phyloP scores from a whole-genome alignment of 2,797 vertebrate species.

The Nothura maculosa region DNA sequence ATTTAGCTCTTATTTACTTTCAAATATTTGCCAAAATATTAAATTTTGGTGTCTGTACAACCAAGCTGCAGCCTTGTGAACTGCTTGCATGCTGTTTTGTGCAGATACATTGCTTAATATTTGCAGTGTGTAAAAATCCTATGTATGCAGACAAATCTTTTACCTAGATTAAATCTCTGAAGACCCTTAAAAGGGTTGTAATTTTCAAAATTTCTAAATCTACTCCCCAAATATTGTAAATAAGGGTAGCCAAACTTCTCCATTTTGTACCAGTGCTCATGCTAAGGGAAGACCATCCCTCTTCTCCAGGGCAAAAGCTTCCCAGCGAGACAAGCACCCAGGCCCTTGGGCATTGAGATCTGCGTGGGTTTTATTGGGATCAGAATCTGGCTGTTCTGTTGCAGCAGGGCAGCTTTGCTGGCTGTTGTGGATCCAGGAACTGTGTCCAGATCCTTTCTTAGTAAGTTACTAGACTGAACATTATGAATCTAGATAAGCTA shows the following conservation, averaged over 20 bases:
- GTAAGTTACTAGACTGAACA: not conserved
- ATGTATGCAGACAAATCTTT: not conserved
- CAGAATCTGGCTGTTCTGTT: not conserved
- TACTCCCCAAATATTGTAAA: not conserved
- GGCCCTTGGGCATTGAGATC: constrained; percentile 29
- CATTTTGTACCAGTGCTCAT: not conserved
- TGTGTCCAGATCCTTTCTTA: not conserved
- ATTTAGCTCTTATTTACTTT: constrained; percentile 1
- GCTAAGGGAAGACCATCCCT: not conserved
- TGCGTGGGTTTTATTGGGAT: constrained; percentile 19
- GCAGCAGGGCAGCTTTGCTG: not conserved
- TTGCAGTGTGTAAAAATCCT: not conserved
- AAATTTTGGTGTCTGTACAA: not conserved
- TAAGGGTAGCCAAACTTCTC: not conserved
- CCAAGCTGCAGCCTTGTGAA: not conserved
- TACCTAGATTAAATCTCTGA: constrained; percentile 16
- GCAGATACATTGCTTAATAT: not conserved
- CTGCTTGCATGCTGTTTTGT: not conserved
- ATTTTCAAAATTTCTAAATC: not conserved
- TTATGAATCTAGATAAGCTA: not conserved
- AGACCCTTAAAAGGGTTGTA: not conserved
- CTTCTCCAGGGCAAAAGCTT: not conserved
- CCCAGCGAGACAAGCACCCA: not conserved
- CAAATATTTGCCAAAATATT: constrained; percentile 9
- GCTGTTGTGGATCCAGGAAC: not conserved